A percentile compares a stretch with the other conserved stretches of the same genome.
Conservation (phyloP, 2,113 vertebrate genomes). For the Thamnaconus septentrionalis region DNA sequence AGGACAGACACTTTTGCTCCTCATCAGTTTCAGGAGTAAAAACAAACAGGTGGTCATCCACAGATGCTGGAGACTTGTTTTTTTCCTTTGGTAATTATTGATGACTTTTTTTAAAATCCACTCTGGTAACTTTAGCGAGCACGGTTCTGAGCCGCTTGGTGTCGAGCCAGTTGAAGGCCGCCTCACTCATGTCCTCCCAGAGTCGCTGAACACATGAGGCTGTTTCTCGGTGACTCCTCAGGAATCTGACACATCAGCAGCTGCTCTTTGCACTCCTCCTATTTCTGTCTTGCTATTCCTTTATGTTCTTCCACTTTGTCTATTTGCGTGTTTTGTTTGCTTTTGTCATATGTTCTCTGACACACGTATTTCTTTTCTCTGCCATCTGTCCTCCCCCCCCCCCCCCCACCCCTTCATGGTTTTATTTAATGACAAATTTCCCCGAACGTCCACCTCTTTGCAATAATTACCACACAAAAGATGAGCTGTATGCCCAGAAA, state of each 20-base stretch:
- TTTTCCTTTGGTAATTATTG: no score
- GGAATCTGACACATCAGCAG: conserved; percentile 61
- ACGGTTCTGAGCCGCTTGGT: conserved; percentile 30
- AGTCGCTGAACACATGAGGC: conserved; percentile 46
- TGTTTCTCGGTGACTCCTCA: conserved; percentile 61
- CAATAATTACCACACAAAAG: conserved; percentile 71
- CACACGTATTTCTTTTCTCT: conserved; percentile 47
- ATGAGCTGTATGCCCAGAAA: conserved; percentile 99
- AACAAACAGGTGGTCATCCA: no score
- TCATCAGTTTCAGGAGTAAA: no score
- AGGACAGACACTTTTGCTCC: no score
- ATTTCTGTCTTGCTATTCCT: conserved; percentile 42
- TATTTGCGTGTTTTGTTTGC: conserved; percentile 25
- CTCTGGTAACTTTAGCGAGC: conserved; percentile 26
- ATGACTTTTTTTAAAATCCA: no score
- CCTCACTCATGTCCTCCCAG: conserved; percentile 18
- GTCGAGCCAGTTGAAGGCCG: conserved; percentile 33
- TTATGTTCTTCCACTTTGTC: conserved; percentile 13
- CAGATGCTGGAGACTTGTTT: no score
- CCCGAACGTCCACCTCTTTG: conserved; percentile 14
- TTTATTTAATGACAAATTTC: conserved; percentile 10
- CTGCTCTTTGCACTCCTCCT: conserved; percentile 41
- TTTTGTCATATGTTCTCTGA: not conserved
- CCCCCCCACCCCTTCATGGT: conserved; percentile 32
- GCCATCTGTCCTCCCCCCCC: conserved; percentile 26